These are phyloP conservation scores for Musca domestica DNA, from an alignment of 1,140 invertebrate genomes.

Conservation along the genomic window DNA sequence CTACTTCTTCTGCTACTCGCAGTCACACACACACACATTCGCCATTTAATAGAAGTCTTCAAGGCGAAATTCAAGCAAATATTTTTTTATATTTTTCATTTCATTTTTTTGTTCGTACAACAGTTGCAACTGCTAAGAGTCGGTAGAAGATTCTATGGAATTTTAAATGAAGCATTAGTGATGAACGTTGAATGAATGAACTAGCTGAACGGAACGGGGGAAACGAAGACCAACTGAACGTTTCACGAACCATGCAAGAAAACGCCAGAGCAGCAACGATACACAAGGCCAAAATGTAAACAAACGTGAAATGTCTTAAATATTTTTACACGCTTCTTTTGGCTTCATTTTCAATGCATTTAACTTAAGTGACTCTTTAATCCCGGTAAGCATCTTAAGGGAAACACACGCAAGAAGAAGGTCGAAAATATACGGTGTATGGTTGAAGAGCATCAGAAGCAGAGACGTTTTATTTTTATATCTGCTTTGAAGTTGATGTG, in stretches of 20 bases:
- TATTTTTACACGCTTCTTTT: conserved; percentile 51
- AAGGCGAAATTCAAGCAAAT: too few species aligned
- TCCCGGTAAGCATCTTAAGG: conserved; percentile 51
- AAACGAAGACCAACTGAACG: too few species aligned
- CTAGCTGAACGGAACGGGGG: neutral
- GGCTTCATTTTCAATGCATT: conserved; percentile 52
- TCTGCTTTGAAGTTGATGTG: conserved; percentile 2
- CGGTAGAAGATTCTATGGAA: neutral
- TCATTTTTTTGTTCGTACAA: too few species aligned
- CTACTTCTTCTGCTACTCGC: too few species aligned
- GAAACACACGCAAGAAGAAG: conserved; percentile 10
- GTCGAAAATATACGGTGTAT: neutral
- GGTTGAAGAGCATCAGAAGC: neutral
- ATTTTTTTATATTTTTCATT: too few species aligned
- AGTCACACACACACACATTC: too few species aligned
- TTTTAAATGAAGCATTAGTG: conserved; percentile 17
- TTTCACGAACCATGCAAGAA: too few species aligned
- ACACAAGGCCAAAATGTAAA: conserved; percentile 33
- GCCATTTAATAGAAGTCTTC: too few species aligned
- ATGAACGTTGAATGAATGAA: neutral
- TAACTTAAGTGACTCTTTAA: conserved; percentile 54
- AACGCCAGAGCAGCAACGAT: conserved; percentile 23
- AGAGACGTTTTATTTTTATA: conserved; percentile 16
- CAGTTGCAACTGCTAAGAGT: too few species aligned
- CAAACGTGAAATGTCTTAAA: conserved; percentile 29